A percentile compares a stretch with the other conserved stretches of the same genome.
phyloP scores from a whole-genome alignment of 2,113 vertebrate species.

The Arizona elegans region DNA sequence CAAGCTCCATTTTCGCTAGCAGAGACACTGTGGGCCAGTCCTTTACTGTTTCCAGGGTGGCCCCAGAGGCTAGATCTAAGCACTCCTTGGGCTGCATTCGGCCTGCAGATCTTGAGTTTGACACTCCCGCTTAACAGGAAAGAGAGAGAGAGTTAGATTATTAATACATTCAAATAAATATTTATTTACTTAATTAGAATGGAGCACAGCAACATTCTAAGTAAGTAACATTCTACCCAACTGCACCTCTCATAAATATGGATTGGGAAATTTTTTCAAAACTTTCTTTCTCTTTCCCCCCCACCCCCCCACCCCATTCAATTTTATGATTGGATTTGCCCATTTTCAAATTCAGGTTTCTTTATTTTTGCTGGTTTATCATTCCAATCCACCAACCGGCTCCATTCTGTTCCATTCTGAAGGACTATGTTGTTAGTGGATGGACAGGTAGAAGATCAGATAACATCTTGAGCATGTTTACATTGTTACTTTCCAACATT shows the following conservation, averaged over 20 bases:
- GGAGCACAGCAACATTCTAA: neutral
- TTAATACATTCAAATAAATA: no score
- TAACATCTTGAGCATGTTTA: neutral
- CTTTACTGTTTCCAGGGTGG: no score
- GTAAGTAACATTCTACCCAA: neutral
- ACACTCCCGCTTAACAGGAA: no score
- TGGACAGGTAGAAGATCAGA: neutral
- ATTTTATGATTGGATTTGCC: neutral
- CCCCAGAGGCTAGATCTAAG: no score
- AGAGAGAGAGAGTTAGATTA: no score
- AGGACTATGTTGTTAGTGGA: neutral
- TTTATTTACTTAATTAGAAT: neutral
- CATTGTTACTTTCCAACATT: neutral
- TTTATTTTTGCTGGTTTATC: neutral
- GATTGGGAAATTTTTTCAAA: neutral
- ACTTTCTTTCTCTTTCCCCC: neutral
- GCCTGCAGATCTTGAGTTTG: no score
- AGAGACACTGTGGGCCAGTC: no score
- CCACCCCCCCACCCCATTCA: fast-evolving
- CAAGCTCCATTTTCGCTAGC: no score
- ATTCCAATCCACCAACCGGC: neutral
- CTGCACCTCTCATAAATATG: neutral
- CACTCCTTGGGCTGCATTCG: no score
- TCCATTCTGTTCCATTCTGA: neutral
- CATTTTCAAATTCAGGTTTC: neutral